Evolutionary conservation across 2,888 invertebrate species (phyloP).

Genomic region (Drosophila mimetica): DNA sequence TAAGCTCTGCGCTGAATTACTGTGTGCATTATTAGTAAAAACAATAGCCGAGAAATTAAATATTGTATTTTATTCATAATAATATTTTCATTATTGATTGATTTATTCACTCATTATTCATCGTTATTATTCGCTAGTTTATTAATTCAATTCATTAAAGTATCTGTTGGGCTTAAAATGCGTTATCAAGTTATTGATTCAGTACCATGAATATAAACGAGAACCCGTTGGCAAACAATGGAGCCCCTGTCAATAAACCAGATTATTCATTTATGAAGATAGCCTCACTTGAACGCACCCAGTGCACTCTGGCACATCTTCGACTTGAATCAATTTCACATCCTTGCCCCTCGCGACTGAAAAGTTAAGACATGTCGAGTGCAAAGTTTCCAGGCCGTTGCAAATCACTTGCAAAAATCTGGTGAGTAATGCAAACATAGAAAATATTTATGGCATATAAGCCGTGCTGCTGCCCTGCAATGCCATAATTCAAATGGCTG

Average conservation of each 20-base stretch:
- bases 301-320: conserved; percentile 35
- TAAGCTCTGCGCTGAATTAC: not conserved
- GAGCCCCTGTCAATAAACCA: conserved; percentile 16
- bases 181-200: conserved; percentile 4
- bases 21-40: conserved; percentile 3
- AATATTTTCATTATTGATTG: conserved; percentile 11
- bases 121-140: not conserved
- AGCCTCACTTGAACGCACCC: conserved; percentile 31
- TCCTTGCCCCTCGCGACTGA: conserved; percentile 2
- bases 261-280: conserved; percentile 41
- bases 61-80: not conserved
- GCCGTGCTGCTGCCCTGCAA: conserved; percentile 71
- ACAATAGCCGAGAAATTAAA: conserved; percentile 27
- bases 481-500: conserved; percentile 73
- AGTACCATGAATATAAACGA: conserved; percentile 2
- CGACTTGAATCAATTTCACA: conserved; percentile 47
- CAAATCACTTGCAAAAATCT: conserved; percentile 68
- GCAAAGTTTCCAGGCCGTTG: conserved; percentile 69
- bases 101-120: conserved; percentile 5
- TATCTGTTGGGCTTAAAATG: not conserved
- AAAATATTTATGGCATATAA: conserved; percentile 74
- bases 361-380: conserved; percentile 51
- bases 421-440: conserved; percentile 71
- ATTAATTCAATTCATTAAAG: conserved; percentile 1
- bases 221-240: conserved; percentile 9